Evolutionary conservation across 2,888 invertebrate genomes (phyloP).

Genomic region (Tyria jacobaeae): DNA sequence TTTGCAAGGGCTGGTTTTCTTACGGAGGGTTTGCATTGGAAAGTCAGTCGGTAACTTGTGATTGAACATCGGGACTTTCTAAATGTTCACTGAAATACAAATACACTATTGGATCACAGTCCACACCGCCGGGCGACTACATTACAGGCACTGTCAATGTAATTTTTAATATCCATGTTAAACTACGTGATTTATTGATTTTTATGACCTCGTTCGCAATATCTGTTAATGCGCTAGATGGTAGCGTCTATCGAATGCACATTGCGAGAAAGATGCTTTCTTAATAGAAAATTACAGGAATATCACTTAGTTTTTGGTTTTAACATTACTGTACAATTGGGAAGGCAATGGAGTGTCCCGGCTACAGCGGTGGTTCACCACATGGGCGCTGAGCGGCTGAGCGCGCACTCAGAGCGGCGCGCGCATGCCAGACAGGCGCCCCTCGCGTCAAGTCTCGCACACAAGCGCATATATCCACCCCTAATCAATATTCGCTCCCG

Average conservation of each 20-base stretch:
- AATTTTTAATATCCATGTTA: conserved; percentile 66
- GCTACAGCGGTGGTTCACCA: conserved; percentile 59
- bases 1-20: conserved; percentile 97
- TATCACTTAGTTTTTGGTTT: conserved; percentile 47
- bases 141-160: conserved; percentile 55
- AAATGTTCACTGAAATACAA: conserved; percentile 78
- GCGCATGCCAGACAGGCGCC: conserved; percentile 52
- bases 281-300: conserved; percentile 34
- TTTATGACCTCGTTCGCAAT: conserved; percentile 64
- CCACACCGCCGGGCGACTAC: conserved; percentile 53
- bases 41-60: conserved; percentile 86
- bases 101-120: conserved; percentile 74
- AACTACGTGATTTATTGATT: conserved; percentile 77
- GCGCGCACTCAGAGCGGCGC: conserved; percentile 54
- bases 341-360: conserved; percentile 56
- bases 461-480: conserved; percentile 65
- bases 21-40: conserved; percentile 96
- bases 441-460: conserved; percentile 61
- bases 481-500: conserved; percentile 80
- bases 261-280: conserved; percentile 43
- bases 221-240: conserved; percentile 45
- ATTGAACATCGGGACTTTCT: conserved; percentile 83
- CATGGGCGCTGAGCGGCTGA: conserved; percentile 57
- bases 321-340: conserved; percentile 59
- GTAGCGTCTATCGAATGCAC: conserved; percentile 50